Evolutionary conservation across 2,888 invertebrate genomes (phyloP).

Genomic region (Synanthedon tipuliformis): DNA sequence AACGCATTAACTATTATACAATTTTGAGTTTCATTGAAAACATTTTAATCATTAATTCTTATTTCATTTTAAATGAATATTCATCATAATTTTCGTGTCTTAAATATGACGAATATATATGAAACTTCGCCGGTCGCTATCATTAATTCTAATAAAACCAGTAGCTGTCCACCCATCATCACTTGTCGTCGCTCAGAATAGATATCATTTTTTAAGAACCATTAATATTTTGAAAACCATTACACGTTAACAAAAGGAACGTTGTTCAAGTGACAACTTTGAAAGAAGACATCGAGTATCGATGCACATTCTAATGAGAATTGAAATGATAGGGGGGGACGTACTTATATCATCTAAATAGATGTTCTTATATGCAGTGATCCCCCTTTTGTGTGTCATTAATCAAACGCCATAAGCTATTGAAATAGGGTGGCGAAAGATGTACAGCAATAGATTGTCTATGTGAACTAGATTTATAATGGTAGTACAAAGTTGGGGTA

Average conservation of each 20-base stretch:
- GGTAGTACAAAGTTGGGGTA: not conserved
- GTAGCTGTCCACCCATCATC: conserved; percentile 7
- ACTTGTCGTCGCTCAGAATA: conserved; percentile 1
- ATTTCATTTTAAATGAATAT: conserved; percentile 9
- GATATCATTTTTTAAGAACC: conserved; percentile 12
- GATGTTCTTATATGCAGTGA: conserved; percentile 29
- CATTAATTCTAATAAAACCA: conserved; percentile 24
- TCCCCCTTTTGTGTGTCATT: conserved; percentile 46
- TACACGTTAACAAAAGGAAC: conserved; percentile 20
- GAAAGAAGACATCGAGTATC: conserved; percentile 22
- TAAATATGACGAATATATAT: conserved; percentile 6
- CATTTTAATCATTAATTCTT: not conserved
- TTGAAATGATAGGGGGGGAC: conserved; percentile 14
- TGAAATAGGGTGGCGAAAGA: conserved; percentile 60
- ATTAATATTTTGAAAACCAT: conserved; percentile 19
- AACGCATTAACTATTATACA: too few species aligned
- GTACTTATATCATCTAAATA: not conserved
- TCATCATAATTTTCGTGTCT: conserved; percentile 3
- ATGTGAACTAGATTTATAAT: conserved; percentile 39
- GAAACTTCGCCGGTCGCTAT: conserved; percentile 9
- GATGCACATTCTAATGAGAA: conserved; percentile 25
- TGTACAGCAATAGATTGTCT: conserved; percentile 52
- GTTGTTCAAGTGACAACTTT: conserved; percentile 11
- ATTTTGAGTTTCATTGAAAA: too few species aligned
- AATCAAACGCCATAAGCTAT: conserved; percentile 59